A percentile compares a stretch with the other conserved stretches of the same genome.
Conservation (phyloP, 1,140 invertebrate species). For the Bombus turneri region DNA sequence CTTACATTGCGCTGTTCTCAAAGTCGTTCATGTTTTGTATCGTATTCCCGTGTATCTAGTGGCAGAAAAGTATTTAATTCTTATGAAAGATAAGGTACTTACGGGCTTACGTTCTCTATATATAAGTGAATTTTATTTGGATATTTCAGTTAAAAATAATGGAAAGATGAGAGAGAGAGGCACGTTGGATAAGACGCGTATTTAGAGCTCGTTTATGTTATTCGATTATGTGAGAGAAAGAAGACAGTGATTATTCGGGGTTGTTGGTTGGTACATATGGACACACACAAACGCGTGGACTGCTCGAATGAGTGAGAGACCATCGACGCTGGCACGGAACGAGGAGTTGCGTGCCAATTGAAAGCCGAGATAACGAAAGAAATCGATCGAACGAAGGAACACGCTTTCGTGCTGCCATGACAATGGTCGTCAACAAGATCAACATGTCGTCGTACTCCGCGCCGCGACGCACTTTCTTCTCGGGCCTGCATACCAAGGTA, state of each 20-base stretch:
- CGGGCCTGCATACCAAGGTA: conserved; percentile 76
- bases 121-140: background rate
- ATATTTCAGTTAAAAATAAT: no score
- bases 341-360: conserved; percentile 19
- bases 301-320: conserved; percentile 28
- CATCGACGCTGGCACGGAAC: conserved; percentile 29
- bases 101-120: background rate
- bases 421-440: conserved; percentile 79
- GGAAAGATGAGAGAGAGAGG: background rate
- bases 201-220: background rate
- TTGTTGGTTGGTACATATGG: background rate
- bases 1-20: background rate
- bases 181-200: background rate
- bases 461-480: conserved; percentile 74
- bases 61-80: background rate
- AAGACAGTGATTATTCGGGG: conserved; percentile 3
- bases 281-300: conserved; percentile 8
- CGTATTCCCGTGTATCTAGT: background rate
- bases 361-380: background rate
- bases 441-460: conserved; percentile 76
- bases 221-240: background rate
- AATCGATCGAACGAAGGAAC: conserved; percentile 36
- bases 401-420: conserved; percentile 68
- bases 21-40: background rate
- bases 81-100: no score